Percentiles rank a stretch among this genome's conserved stretches.
Evolutionary conservation across 92 coral and sea anemone genomes (phyloP).

Genomic region (Bergia puertoricense): DNA sequence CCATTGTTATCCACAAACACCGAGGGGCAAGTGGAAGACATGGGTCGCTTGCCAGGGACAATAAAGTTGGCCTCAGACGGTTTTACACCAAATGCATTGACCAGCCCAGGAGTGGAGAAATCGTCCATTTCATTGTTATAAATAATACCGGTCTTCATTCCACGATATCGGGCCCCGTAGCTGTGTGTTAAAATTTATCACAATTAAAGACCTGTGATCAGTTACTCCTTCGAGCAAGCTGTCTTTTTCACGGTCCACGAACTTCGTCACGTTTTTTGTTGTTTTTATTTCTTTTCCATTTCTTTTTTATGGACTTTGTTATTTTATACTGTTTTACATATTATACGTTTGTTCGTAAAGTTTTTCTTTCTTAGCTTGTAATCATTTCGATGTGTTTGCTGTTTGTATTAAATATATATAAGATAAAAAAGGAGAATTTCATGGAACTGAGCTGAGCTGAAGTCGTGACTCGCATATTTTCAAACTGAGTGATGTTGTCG

Average conservation of each 20-base stretch:
- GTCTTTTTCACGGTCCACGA: too few species aligned
- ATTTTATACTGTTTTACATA: too few species aligned
- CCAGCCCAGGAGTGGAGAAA: constrained; percentile 68
- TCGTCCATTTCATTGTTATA: constrained; percentile 79
- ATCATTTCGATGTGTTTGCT: too few species aligned
- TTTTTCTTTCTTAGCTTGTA: too few species aligned
- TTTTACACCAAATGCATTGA: constrained; percentile 48
- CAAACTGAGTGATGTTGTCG: too few species aligned
- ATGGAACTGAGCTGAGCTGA: too few species aligned
- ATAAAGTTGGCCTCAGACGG: constrained; percentile 70
- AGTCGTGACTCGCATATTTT: neutral
- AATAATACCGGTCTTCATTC: constrained; percentile 66
- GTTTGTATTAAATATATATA: too few species aligned
- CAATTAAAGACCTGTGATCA: neutral
- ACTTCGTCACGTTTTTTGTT: too few species aligned
- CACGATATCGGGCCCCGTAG: constrained; percentile 63
- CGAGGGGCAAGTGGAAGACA: constrained; percentile 70
- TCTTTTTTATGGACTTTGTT: too few species aligned
- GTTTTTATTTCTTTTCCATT: too few species aligned
- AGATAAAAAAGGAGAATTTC: too few species aligned
- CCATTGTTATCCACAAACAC: constrained; percentile 57
- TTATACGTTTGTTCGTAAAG: too few species aligned
- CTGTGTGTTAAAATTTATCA: constrained; percentile 21
- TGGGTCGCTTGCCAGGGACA: constrained; percentile 71
- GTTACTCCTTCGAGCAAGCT: neutral